Evolutionary conservation across 2,113 vertebrate genomes (phyloP).

Genomic region (Callipepla squamata): DNA sequence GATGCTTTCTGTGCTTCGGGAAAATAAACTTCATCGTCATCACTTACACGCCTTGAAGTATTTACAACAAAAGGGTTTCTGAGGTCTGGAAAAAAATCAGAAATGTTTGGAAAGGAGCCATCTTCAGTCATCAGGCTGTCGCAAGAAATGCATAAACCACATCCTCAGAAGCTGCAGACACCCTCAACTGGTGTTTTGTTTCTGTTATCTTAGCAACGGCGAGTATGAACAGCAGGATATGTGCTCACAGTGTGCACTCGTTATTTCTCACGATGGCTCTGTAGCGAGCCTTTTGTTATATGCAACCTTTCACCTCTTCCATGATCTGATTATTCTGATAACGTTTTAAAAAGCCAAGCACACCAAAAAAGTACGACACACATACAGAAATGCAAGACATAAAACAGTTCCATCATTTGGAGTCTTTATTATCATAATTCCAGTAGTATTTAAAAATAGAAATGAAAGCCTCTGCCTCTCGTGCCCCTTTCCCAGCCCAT

Average conservation of each 20-base stretch:
- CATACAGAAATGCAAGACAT: not conserved
- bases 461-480: not conserved
- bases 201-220: constrained; percentile 62
- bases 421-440: not conserved
- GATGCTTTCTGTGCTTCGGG: not conserved
- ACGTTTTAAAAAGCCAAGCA: not conserved
- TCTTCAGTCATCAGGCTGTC: constrained; percentile 22
- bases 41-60: not conserved
- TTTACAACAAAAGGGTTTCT: constrained; percentile 49
- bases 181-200: constrained; percentile 42
- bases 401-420: not conserved
- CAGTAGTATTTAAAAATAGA: constrained; percentile 19
- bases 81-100: not conserved
- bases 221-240: constrained; percentile 33
- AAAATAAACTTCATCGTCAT: constrained; percentile 38
- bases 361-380: not conserved
- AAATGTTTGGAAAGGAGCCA: constrained; percentile 20
- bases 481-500: constrained; percentile 9
- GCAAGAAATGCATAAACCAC: constrained; percentile 16
- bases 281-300: not conserved
- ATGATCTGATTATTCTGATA: not conserved
- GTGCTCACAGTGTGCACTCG: not conserved
- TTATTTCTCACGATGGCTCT: not conserved
- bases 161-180: constrained; percentile 53
- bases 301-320: constrained; percentile 10